Base-by-base conservation (phyloP, 2,113 vertebrate genomes). In the Pontoporia blainvillei region DNA sequence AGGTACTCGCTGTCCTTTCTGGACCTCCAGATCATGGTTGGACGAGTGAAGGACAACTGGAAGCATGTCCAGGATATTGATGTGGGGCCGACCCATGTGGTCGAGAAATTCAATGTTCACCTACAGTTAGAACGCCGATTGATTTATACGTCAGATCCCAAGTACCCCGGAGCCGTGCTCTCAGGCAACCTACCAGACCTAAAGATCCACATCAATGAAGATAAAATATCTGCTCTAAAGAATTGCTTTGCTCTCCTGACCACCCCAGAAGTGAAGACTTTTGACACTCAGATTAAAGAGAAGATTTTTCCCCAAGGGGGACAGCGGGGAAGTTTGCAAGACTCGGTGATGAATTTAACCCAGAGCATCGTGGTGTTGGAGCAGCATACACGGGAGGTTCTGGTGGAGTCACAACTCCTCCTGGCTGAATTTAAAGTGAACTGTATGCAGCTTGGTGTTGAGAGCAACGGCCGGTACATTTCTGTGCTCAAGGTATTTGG, bases 21-120 rank as follows among this genome's bases (percentile, higher is more conserved):
- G 96, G 99, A 99, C 98, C 99, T 99, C 36, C 99, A 99, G 98
- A 99, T 99, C 97, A 99, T 99, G 99, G 99, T 99, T 2, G 99
- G 99, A 36, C 99, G 98, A 13, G 99, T 99, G 96, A 99, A 99
- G 96, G 99, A 99, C 98, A 99, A 99, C 95, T 99, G 99, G 99
- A 99, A 99, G n/a, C 99, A 99, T 0, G 98, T 99, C 78, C 99
- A 99, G 78, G 99, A 99, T 76, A 99, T 99, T 12, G 99, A 99
- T 4, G 99, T 99, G 49, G 99, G 99, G 17, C 99, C 99, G 0
- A 99, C 99, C 39, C 99, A 99, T 0, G 99, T 99, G 84, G 99
- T 99, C 0, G 99, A 99, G 98, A 99, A 99, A 94, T 99, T 99
- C 96, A 99, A 99, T 0, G 99, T 99, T 46, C 99, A 99, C 57